phyloP scores from a whole-genome alignment of 2,888 invertebrate genomes.

The Melolontha melolontha region DNA sequence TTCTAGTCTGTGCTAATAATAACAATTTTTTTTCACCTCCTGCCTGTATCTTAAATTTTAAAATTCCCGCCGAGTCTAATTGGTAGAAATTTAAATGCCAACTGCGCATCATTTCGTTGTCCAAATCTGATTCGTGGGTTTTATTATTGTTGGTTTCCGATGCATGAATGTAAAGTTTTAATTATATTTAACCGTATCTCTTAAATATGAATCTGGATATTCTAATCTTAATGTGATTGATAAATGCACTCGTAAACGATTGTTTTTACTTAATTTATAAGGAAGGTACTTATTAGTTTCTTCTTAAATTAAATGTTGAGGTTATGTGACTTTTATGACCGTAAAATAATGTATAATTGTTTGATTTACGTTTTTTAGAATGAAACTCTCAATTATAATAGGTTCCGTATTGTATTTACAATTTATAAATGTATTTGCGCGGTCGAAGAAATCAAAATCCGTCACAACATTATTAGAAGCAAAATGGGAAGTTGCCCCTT shows the following conservation, averaged over 20 bases:
- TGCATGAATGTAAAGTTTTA: conserved; percentile 19
- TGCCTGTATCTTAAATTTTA: background rate
- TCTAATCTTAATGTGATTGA: conserved; percentile 10
- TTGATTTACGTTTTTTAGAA: conserved; percentile 28
- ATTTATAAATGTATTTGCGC: conserved; percentile 47
- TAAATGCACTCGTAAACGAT: background rate
- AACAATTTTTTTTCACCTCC: background rate
- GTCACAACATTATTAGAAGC: conserved; percentile 91
- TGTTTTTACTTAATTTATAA: conserved; percentile 21
- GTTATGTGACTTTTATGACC: conserved; percentile 8
- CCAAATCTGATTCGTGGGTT: conserved; percentile 36
- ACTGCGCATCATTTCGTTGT: conserved; percentile 41
- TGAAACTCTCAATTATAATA: conserved; percentile 40
- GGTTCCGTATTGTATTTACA: conserved; percentile 42
- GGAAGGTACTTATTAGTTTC: conserved; percentile 23
- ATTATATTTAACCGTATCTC: conserved; percentile 7
- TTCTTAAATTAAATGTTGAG: conserved; percentile 17
- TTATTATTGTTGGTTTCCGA: conserved; percentile 37
- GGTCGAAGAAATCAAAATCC: conserved; percentile 76
- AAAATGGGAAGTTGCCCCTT: conserved; percentile 94
- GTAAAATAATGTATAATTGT: conserved; percentile 4
- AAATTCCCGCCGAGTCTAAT: conserved; percentile 8
- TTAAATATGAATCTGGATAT: conserved; percentile 18
- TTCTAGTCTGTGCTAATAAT: no score
- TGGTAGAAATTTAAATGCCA: conserved; percentile 21